These are phyloP conservation scores for Hyles lineata DNA, from an alignment of 2,888 invertebrate species.

Conservation along the genomic window DNA sequence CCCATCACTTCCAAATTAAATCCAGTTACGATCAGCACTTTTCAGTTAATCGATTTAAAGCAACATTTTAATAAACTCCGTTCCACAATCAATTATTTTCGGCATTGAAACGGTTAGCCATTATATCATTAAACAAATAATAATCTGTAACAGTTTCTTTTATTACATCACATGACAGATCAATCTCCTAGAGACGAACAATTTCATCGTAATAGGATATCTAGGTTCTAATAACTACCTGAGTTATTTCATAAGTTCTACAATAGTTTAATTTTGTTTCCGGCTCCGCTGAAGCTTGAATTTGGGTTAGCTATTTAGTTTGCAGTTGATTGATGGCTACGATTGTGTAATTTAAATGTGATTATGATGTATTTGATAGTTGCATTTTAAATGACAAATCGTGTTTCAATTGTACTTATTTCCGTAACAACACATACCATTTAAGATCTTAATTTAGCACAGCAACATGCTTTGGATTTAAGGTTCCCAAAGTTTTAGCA, in stretches of 20 bases:
- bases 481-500: too few relatives aligned
- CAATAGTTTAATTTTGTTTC: neutral
- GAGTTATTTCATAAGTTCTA: too few relatives aligned
- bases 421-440: too few relatives aligned
- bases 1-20: neutral
- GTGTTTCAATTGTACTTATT: too few relatives aligned
- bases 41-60: neutral
- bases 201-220: conserved; percentile 2
- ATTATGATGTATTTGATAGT: neutral
- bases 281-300: neutral
- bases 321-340: neutral
- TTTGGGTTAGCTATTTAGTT: neutral
- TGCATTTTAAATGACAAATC: neutral
- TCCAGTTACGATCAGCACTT: neutral
- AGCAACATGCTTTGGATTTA: too few relatives aligned
- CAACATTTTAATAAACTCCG: neutral
- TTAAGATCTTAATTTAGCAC: too few relatives aligned
- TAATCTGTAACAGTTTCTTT: neutral
- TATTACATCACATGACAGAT: conserved; percentile 18
- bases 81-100: conserved; percentile 14
- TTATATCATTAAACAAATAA: conserved; percentile 16
- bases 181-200: neutral
- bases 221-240: neutral
- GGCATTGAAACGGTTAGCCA: neutral
- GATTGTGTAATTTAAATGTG: too few relatives aligned